Percentiles rank a stretch among this genome's conserved stretches.
Evolutionary conservation across 2,113 vertebrate genomes (phyloP).

Genomic region (Sula dactylatra): DNA sequence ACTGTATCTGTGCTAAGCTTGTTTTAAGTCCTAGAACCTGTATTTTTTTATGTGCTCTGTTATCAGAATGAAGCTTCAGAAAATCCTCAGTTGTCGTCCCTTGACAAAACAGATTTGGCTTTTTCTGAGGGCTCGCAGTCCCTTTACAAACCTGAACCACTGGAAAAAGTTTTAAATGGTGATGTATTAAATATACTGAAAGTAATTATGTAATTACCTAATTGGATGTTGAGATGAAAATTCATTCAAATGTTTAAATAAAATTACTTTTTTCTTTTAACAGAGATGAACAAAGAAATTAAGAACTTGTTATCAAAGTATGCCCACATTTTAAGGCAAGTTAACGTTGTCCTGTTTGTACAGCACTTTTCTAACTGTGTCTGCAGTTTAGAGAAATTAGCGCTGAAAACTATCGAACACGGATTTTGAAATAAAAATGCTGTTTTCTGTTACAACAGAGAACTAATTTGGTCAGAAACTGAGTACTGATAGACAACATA

Average conservation of each 20-base stretch:
- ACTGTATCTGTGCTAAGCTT: neutral
- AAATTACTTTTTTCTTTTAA: constrained; percentile 1
- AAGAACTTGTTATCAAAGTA: constrained; percentile 69
- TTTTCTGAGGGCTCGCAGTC: constrained; percentile 7
- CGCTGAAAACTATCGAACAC: neutral
- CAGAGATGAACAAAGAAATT: constrained; percentile 75
- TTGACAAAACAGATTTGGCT: constrained; percentile 50
- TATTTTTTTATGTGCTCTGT: neutral
- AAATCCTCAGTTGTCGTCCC: constrained; percentile 31
- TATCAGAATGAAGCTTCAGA: constrained; percentile 64
- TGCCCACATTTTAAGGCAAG: constrained; percentile 75
- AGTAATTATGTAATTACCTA: neutral
- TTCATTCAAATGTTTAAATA: neutral
- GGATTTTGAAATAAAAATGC: neutral
- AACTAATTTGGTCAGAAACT: neutral
- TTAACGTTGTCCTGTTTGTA: neutral
- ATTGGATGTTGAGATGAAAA: neutral
- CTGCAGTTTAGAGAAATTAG: neutral
- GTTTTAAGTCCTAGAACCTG: neutral
- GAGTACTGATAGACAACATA: neutral
- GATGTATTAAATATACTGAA: constrained; percentile 24
- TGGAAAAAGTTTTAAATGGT: constrained; percentile 72
- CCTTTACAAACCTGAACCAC: constrained; percentile 44
- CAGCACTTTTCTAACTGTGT: neutral
- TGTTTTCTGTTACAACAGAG: neutral